phyloP scores from a whole-genome alignment of 2,888 invertebrate genomes.

The Boloria selene region DNA sequence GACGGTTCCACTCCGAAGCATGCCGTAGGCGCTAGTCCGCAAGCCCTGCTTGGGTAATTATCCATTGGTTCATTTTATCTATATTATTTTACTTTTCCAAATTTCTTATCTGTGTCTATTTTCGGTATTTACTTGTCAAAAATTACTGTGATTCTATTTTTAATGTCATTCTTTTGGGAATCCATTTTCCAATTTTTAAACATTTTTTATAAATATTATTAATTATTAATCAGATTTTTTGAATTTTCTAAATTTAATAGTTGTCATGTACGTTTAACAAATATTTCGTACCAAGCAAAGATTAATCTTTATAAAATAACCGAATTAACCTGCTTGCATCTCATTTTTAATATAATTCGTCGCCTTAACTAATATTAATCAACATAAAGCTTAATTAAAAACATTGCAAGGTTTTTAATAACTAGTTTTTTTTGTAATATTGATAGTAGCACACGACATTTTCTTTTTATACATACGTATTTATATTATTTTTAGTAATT shows the following conservation, averaged over 20 bases:
- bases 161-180: not conserved
- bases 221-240: conserved; percentile 2
- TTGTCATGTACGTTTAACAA: not conserved
- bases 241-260: conserved; percentile 2
- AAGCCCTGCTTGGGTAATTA: conserved; percentile 86
- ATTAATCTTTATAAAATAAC: conserved; percentile 11
- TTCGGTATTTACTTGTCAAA: not conserved
- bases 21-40: conserved; percentile 82
- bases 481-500: too few relatives aligned
- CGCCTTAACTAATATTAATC: conserved; percentile 12
- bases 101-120: not conserved
- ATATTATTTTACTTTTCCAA: conserved; percentile 14
- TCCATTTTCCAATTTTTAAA: not conserved
- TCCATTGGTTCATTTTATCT: conserved; percentile 47
- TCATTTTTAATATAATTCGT: conserved; percentile 2
- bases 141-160: conserved; percentile 7
- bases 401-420: conserved; percentile 3
- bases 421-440: not conserved
- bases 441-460: too few relatives aligned
- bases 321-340: conserved; percentile 15
- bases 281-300: conserved; percentile 7
- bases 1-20: conserved; percentile 82
- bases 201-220: not conserved
- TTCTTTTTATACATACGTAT: too few relatives aligned
- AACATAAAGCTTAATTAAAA: conserved; percentile 15